Evolutionary conservation across 30 jellyfish, hydroid and myxozoan species (phyloP).

Genomic region (Cassiopea xamachana): DNA sequence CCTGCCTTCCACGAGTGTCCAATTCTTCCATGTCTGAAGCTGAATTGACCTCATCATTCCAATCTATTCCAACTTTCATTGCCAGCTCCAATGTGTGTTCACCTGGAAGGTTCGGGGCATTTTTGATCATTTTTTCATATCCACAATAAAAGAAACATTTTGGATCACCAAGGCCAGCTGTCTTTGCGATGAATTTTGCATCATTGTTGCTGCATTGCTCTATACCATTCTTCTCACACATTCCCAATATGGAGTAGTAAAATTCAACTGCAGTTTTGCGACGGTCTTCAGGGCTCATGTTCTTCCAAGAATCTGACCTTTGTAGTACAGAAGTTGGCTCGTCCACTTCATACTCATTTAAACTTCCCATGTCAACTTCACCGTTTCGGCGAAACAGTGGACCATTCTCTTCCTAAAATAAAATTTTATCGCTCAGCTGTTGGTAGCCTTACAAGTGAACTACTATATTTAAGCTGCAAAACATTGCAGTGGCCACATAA

Average conservation of each 20-base stretch:
- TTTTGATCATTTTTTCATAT: neutral
- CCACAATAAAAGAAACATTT: slow-evolving; percentile 6
- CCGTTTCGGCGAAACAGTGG: neutral
- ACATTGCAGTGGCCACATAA: neutral
- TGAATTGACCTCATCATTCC: neutral
- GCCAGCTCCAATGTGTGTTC: neutral
- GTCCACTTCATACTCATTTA: neutral
- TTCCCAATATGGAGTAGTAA: slow-evolving; percentile 26
- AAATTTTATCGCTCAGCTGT: neutral
- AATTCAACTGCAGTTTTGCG: slow-evolving; percentile 29
- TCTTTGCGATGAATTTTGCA: slow-evolving; percentile 36
- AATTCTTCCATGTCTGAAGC: neutral
- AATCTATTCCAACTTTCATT: neutral
- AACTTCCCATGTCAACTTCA: neutral
- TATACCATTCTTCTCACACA: slow-evolving; percentile 7
- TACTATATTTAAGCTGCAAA: neutral
- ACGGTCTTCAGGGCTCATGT: slow-evolving; percentile 30
- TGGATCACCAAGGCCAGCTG: slow-evolving; percentile 7
- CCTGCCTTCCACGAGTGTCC: neutral
- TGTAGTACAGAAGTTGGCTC: neutral
- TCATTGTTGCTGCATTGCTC: neutral
- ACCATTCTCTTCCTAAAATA: neutral
- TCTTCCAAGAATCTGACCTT: neutral
- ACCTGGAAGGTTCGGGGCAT: neutral
- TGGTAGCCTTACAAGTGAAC: neutral